phyloP scores from a whole-genome alignment of 2,113 vertebrate genomes.

The Paradisaea rubra region DNA sequence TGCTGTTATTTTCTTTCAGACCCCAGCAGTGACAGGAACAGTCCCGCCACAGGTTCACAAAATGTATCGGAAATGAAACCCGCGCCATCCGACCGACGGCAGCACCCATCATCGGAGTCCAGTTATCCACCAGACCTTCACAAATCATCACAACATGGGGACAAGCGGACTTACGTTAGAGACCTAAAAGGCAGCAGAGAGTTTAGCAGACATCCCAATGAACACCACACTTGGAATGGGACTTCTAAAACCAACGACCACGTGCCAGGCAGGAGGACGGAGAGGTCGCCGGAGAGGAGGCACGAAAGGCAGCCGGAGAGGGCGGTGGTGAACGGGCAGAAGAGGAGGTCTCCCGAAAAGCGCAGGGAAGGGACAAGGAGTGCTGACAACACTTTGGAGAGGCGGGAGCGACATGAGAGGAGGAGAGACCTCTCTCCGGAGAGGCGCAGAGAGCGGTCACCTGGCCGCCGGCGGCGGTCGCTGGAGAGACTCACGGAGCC shows the following conservation, averaged over 20 bases:
- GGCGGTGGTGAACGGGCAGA: conserved; percentile 71
- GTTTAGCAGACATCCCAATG: conserved; percentile 79
- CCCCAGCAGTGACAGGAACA: conserved; percentile 83
- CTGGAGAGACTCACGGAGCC: conserved; percentile 77
- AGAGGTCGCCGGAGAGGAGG: conserved; percentile 80
- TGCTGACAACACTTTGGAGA: conserved; percentile 83
- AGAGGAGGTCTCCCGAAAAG: conserved; percentile 78
- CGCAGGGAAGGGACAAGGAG: conserved; percentile 78
- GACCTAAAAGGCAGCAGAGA: conserved; percentile 75
- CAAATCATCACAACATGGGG: conserved; percentile 87
- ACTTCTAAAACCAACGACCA: conserved; percentile 78
- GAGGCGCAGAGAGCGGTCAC: conserved; percentile 65
- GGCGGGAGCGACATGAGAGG: conserved; percentile 59
- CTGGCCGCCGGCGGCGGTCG: conserved; percentile 70
- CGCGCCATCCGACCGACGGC: conserved; percentile 72
- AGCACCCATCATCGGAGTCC: conserved; percentile 82
- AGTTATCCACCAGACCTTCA: conserved; percentile 86
- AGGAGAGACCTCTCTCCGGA: conserved; percentile 78
- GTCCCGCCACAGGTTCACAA: conserved; percentile 86
- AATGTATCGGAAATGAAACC: conserved; percentile 92
- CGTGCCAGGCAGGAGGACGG: conserved; percentile 75
- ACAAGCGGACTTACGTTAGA: conserved; percentile 77
- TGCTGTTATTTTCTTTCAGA: conserved; percentile 84
- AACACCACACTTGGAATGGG: conserved; percentile 88
- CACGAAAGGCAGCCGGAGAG: conserved; percentile 72